Conservation (phyloP, 1,140 invertebrate species). For the Cotesia typhae region DNA sequence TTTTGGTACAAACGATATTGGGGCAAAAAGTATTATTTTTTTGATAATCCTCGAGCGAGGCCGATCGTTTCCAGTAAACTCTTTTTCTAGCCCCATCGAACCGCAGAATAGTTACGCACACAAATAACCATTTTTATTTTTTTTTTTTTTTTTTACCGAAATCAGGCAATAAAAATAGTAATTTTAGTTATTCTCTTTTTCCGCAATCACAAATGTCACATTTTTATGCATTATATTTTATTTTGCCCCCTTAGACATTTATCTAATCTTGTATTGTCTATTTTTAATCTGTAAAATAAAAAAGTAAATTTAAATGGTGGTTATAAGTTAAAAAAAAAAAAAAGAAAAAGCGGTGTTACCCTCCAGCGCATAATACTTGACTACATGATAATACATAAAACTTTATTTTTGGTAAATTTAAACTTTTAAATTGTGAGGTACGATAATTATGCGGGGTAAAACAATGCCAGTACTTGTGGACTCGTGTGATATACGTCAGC, state of each 20-base stretch:
- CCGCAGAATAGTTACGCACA: conserved; percentile 34
- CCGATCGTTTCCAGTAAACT: conserved; percentile 14
- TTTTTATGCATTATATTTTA: background rate
- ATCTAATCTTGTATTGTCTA: background rate
- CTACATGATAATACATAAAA: conserved; percentile 63
- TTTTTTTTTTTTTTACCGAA: conserved; percentile 2
- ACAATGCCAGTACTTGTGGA: conserved; percentile 61
- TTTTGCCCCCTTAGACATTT: background rate
- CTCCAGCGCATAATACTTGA: conserved; percentile 4
- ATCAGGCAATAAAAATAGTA: conserved; percentile 55
- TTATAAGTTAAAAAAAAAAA: background rate
- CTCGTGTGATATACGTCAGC: conserved; percentile 58
- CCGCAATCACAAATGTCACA: conserved; percentile 53
- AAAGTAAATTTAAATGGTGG: background rate
- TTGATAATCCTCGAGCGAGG: conserved; percentile 33
- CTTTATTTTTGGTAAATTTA: conserved; percentile 65
- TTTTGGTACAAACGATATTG: conserved; percentile 6
- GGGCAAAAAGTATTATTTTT: conserved; percentile 16
- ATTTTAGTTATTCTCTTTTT: conserved; percentile 40
- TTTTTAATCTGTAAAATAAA: conserved; percentile 15
- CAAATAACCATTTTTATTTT: conserved; percentile 1
- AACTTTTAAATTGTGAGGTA: conserved; percentile 64
- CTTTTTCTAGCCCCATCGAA: conserved; percentile 24
- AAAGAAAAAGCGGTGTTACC: conserved; percentile 1
- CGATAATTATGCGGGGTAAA: conserved; percentile 65